These are phyloP conservation scores for Acanthaster planci DNA, from an alignment of 35 echinoderm and acorn worm species.

Conservation along the genomic window DNA sequence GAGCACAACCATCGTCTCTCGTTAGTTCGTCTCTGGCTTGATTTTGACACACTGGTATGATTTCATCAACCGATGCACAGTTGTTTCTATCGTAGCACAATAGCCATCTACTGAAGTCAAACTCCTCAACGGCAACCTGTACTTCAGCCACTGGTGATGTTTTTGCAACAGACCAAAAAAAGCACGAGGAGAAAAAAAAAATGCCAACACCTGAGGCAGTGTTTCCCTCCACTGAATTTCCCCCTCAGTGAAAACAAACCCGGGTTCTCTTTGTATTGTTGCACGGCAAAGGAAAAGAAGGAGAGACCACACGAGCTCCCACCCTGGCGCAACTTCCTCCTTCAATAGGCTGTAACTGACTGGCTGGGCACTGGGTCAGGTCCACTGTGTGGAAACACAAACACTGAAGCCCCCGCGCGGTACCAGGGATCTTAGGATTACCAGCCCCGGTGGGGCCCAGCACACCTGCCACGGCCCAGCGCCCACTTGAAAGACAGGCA, in stretches of 20 bases:
- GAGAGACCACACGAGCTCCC: neutral
- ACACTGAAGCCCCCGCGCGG: conserved; percentile 13
- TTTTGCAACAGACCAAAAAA: neutral
- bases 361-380: neutral
- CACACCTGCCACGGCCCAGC: conserved; percentile 23
- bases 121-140: neutral
- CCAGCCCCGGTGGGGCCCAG: neutral
- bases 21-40: too few relatives aligned
- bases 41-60: too few relatives aligned
- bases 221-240: neutral
- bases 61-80: too few relatives aligned
- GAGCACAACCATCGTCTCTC: too few relatives aligned
- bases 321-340: neutral
- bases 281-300: neutral
- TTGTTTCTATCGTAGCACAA: too few relatives aligned
- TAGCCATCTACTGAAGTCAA: too few relatives aligned
- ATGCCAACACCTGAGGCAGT: neutral
- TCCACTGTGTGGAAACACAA: conserved; percentile 11
- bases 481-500: conserved; percentile 24
- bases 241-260: neutral
- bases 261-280: conserved; percentile 20
- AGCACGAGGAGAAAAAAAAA: neutral
- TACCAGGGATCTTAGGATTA: conserved; percentile 22
- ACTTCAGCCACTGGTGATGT: neutral
- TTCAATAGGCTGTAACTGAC: conserved; percentile 21